Percentiles rank a stretch among this genome's conserved stretches.
These are phyloP conservation scores for Euclidia mi DNA, from an alignment of 2,888 invertebrate species.

Conservation along the genomic window DNA sequence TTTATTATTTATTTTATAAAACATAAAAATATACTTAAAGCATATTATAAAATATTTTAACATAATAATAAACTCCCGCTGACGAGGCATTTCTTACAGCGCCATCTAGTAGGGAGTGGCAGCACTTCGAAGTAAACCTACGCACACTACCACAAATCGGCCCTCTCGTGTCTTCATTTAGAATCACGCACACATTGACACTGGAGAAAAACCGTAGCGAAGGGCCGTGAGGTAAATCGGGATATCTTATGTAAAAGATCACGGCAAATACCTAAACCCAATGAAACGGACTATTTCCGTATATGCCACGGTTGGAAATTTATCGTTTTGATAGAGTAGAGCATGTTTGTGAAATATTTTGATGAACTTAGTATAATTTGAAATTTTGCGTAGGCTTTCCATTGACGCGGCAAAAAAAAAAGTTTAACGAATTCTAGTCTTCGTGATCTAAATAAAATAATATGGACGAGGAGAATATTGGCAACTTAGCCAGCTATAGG, in stretches of 20 bases:
- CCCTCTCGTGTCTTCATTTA: constrained; percentile 52
- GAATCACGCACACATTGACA: constrained; percentile 56
- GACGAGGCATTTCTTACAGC: constrained; percentile 45
- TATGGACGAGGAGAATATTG: too few species aligned
- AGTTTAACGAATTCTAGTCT: too few species aligned
- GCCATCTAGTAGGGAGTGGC: constrained; percentile 85
- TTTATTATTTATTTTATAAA: too few species aligned
- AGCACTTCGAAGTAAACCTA: constrained; percentile 60
- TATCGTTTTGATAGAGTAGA: too few species aligned
- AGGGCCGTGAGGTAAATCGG: constrained; percentile 52
- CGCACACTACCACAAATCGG: constrained; percentile 42
- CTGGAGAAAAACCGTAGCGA: constrained; percentile 36
- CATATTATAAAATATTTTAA: background rate
- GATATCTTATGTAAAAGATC: constrained; percentile 53
- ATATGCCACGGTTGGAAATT: background rate
- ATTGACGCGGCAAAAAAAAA: too few species aligned
- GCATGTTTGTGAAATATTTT: too few species aligned
- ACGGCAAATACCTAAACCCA: constrained; percentile 36
- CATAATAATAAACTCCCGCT: background rate
- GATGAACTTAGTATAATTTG: too few species aligned
- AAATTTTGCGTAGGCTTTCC: too few species aligned
- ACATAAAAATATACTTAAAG: too few species aligned
- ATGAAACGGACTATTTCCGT: background rate
- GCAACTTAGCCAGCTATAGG: too few species aligned
- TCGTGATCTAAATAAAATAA: too few species aligned